These are phyloP conservation scores for Choloepus didactylus DNA, from an alignment of 2,797 vertebrate genomes.

Conservation along the genomic window DNA sequence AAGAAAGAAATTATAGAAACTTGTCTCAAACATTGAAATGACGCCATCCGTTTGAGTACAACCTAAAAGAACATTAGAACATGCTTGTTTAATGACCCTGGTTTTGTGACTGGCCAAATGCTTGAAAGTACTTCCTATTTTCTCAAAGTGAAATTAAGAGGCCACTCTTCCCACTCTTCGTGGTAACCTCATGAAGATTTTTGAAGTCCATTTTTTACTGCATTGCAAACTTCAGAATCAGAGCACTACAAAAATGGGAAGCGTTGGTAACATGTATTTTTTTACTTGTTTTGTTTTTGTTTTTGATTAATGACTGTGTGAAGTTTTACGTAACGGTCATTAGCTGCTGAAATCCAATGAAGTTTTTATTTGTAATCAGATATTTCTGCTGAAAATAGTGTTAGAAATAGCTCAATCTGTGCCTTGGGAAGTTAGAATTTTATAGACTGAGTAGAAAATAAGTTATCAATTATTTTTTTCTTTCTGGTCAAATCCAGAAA, in stretches of 20 bases:
- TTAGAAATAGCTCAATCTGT: slow-evolving; percentile 26
- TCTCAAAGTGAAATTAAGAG: neutral
- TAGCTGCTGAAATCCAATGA: slow-evolving; percentile 47
- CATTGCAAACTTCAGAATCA: slow-evolving; percentile 10
- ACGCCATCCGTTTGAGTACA: neutral
- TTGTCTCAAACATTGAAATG: neutral
- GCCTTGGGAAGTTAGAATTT: slow-evolving; percentile 25
- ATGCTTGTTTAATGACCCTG: neutral
- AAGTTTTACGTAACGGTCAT: slow-evolving; percentile 11
- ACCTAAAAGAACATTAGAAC: slow-evolving; percentile 37
- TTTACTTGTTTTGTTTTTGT: neutral
- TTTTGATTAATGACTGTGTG: neutral
- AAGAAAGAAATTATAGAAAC: neutral
- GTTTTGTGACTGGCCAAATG: slow-evolving; percentile 8
- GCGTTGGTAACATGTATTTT: neutral
- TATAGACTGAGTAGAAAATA: slow-evolving; percentile 40
- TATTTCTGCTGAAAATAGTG: neutral
- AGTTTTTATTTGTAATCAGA: neutral
- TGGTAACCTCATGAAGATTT: neutral
- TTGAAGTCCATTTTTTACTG: slow-evolving; percentile 20
- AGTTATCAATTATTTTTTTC: neutral
- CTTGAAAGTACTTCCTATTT: neutral
- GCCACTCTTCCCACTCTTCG: neutral
- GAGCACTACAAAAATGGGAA: neutral
- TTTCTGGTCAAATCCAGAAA: neutral